Percentiles rank a stretch among this genome's conserved stretches.
Evolutionary conservation across 2,888 invertebrate genomes (phyloP).

Genomic region (Thysanoteuthis rhombus): DNA sequence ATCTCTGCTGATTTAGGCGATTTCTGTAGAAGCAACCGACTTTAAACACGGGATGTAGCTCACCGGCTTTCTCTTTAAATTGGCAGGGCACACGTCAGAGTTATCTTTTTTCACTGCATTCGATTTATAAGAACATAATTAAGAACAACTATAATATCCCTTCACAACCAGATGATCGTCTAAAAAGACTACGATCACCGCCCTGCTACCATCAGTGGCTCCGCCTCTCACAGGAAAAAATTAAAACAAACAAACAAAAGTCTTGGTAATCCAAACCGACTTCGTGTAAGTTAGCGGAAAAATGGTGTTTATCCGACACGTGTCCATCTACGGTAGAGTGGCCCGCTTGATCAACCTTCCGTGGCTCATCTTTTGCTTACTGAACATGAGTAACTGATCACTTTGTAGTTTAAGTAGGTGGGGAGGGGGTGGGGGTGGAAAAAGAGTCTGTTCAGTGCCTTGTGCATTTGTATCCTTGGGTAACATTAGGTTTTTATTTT

Average conservation of each 20-base stretch:
- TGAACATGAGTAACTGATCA: not conserved
- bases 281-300: not conserved
- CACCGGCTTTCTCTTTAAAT: too few relatives aligned
- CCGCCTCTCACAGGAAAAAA: not conserved
- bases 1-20: too few relatives aligned
- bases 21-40: too few relatives aligned
- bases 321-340: constrained; percentile 12
- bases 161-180: too few relatives aligned
- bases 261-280: not conserved
- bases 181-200: not conserved
- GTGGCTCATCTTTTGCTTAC: not conserved
- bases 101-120: too few relatives aligned
- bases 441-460: not conserved
- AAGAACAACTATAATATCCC: too few relatives aligned
- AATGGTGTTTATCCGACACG: not conserved
- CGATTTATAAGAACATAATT: too few relatives aligned
- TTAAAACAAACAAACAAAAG: not conserved
- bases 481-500: not conserved
- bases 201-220: not conserved
- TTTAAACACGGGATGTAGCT: too few relatives aligned
- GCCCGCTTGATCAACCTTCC: not conserved
- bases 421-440: not conserved
- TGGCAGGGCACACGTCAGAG: too few relatives aligned
- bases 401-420: not conserved
- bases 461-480: not conserved